These are phyloP conservation scores for Drosophila ironensis DNA, from an alignment of 1,140 invertebrate species.

Conservation along the genomic window DNA sequence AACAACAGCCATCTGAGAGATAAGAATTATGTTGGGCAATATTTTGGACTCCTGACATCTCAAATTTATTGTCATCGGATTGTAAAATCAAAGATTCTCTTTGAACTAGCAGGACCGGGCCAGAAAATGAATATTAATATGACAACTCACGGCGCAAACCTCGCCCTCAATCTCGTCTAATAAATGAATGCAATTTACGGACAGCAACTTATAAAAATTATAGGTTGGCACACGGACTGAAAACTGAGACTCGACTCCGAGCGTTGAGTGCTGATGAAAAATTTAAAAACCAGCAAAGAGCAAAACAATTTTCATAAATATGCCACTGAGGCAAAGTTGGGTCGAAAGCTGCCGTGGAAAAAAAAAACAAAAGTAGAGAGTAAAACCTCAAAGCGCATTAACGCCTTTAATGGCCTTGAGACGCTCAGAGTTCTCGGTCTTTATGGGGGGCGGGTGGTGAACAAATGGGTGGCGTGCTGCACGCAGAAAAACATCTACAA, in stretches of 20 bases:
- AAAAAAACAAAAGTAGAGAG: conserved; percentile 10
- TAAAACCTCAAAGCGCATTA: conserved; percentile 46
- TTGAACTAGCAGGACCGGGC: conserved; percentile 3
- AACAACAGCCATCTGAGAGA: too few species aligned
- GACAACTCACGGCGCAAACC: conserved; percentile 18
- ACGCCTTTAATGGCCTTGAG: conserved; percentile 57
- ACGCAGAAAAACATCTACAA: background rate
- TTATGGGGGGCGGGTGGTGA: background rate
- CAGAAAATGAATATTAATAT: conserved; percentile 41
- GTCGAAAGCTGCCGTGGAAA: conserved; percentile 8
- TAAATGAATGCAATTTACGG: conserved; percentile 56
- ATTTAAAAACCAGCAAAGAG: conserved; percentile 55
- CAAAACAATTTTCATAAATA: conserved; percentile 74
- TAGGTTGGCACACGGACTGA: conserved; percentile 17
- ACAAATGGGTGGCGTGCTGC: background rate
- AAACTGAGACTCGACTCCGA: conserved; percentile 4
- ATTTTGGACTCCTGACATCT: background rate
- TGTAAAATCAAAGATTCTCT: background rate
- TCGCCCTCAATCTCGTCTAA: conserved; percentile 23
- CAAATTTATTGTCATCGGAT: background rate
- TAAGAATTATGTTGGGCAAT: too few species aligned
- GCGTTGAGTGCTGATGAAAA: conserved; percentile 65
- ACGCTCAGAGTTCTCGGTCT: conserved; percentile 25
- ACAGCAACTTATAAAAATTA: conserved; percentile 41
- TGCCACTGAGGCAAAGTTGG: conserved; percentile 44